These are phyloP conservation scores for Malacoraja senta DNA, from an alignment of 2,797 vertebrate genomes.

Conservation along the genomic window DNA sequence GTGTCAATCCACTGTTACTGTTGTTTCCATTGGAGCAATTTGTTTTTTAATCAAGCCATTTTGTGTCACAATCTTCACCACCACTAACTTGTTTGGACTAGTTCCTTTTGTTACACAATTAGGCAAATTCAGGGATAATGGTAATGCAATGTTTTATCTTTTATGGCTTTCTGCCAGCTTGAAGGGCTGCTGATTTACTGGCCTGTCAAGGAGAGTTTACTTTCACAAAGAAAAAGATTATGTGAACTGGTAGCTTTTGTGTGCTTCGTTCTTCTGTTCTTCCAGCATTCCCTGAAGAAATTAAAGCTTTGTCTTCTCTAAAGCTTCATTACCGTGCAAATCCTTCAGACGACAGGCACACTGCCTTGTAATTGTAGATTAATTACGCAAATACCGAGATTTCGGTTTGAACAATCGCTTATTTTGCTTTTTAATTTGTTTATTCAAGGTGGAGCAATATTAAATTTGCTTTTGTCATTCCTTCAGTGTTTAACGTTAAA, in stretches of 20 bases:
- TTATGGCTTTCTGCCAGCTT: background rate
- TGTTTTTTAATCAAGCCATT: background rate
- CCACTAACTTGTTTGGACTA: background rate
- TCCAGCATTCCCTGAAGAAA: background rate
- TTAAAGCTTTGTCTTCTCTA: background rate
- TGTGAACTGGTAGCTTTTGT: background rate
- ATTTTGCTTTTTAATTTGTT: background rate
- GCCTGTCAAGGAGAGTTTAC: background rate
- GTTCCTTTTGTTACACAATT: background rate
- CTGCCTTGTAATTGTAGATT: background rate
- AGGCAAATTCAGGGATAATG: background rate
- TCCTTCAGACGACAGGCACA: background rate
- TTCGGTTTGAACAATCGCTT: background rate
- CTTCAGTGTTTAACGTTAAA: background rate
- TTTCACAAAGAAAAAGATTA: background rate
- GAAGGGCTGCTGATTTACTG: background rate
- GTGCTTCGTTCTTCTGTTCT: background rate
- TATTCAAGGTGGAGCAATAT: no score
- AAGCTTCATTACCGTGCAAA: background rate
- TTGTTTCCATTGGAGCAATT: background rate
- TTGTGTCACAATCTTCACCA: background rate
- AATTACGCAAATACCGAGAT: background rate
- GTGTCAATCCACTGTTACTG: no score
- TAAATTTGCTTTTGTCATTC: slow-evolving; percentile 12
- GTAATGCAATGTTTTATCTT: background rate